phyloP scores from a whole-genome alignment of 2,888 invertebrate genomes.

The Mythimna vitellina region DNA sequence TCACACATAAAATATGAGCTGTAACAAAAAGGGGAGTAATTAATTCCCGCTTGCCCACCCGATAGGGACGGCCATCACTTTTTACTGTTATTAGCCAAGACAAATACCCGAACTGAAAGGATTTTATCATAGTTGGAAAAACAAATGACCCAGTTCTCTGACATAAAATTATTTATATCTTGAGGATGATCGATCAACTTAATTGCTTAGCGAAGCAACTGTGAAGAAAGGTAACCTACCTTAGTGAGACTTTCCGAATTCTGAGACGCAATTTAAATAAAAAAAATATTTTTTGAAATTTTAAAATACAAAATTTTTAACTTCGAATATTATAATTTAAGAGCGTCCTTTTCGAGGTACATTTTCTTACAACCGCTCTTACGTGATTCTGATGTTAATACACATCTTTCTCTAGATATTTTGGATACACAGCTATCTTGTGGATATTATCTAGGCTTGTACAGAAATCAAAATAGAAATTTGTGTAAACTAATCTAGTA shows the following conservation, averaged over 20 bases:
- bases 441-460: no score
- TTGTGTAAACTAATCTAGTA: no score
- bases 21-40: slow-evolving; percentile 64
- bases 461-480: no score
- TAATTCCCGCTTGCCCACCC: slow-evolving; percentile 58
- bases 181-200: slow-evolving; percentile 13
- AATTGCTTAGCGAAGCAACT: neutral
- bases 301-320: no score
- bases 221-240: neutral
- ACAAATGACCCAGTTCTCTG: slow-evolving; percentile 42
- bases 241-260: neutral
- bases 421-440: no score
- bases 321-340: no score
- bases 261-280: no score
- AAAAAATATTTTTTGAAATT: no score
- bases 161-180: slow-evolving; percentile 53
- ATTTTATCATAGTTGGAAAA: slow-evolving; percentile 56
- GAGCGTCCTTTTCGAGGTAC: no score
- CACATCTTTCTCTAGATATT: no score
- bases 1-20: slow-evolving; percentile 56
- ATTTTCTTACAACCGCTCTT: no score
- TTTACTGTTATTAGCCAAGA: slow-evolving; percentile 65
- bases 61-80: slow-evolving; percentile 64
- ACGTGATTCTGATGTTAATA: no score
- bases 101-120: slow-evolving; percentile 55